These are phyloP conservation scores for Amphiprion ocellaris DNA, from an alignment of 2,113 vertebrate genomes.

Conservation along the genomic window DNA sequence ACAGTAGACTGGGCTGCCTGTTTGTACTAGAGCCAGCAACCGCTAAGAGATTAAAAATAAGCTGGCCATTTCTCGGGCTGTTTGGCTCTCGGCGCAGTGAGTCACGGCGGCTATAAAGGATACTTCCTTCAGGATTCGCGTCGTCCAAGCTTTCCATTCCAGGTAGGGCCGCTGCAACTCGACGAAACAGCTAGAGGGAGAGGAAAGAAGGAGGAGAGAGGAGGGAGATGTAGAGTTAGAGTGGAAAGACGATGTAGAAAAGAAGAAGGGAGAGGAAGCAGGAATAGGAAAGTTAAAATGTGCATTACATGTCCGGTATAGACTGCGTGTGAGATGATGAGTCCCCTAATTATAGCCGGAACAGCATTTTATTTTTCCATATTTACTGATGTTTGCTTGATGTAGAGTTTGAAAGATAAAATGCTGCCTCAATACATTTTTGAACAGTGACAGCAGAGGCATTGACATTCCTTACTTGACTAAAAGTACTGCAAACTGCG, in stretches of 20 bases:
- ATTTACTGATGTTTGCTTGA: too few relatives aligned
- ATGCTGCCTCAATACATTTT: too few relatives aligned
- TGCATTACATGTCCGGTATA: background rate
- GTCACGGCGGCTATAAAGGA: slow-evolving; percentile 71
- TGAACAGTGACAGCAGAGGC: too few relatives aligned
- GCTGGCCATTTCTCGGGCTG: slow-evolving; percentile 42
- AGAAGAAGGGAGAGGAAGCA: background rate
- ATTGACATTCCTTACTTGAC: too few relatives aligned
- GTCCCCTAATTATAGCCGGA: too few relatives aligned
- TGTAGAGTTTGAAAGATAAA: too few relatives aligned
- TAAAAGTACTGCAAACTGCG: too few relatives aligned
- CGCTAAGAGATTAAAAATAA: slow-evolving; percentile 77
- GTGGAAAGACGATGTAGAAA: background rate
- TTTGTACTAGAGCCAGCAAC: slow-evolving; percentile 57
- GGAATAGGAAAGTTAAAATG: background rate
- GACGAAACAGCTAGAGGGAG: slow-evolving; percentile 75
- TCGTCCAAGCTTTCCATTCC: slow-evolving; percentile 84
- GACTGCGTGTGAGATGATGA: background rate
- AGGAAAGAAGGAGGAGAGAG: background rate
- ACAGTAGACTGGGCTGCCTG: slow-evolving; percentile 40
- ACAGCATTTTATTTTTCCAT: too few relatives aligned
- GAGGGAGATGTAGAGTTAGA: background rate
- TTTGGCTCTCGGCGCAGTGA: slow-evolving; percentile 48
- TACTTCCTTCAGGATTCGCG: slow-evolving; percentile 84
- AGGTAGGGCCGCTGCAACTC: slow-evolving; percentile 81